Percentiles rank a stretch among this genome's conserved stretches.
Conservation (phyloP, 2,113 vertebrate genomes). For the Anser cygnoides region DNA sequence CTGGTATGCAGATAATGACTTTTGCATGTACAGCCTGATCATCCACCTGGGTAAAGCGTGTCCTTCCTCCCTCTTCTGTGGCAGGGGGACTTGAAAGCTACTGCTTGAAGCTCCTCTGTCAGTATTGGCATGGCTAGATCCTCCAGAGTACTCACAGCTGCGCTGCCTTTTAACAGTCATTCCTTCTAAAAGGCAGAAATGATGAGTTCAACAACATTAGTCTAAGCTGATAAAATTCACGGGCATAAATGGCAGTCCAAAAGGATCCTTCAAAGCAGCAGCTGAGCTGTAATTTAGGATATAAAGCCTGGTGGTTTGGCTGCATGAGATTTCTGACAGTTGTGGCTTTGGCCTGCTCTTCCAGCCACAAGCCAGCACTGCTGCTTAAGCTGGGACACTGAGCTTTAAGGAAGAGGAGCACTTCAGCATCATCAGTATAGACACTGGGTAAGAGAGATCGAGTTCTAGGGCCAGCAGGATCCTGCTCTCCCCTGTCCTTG, state of each 20-base stretch:
- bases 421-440: neutral
- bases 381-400: neutral
- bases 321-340: neutral
- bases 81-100: neutral
- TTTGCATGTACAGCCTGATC: neutral
- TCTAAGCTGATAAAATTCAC: neutral
- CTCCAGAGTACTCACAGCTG: neutral
- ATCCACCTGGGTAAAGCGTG: neutral
- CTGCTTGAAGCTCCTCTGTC: neutral
- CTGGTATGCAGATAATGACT: neutral
- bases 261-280: neutral
- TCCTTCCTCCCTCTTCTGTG: neutral
- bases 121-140: neutral
- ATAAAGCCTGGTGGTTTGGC: neutral
- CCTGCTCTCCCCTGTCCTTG: neutral
- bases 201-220: neutral
- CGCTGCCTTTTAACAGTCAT: neutral
- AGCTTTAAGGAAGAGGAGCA: neutral
- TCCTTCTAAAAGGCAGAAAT: neutral
- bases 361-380: neutral
- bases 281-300: neutral
- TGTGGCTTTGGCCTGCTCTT: neutral
- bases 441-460: neutral
- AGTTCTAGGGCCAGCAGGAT: neutral
- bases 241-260: neutral